Evolutionary conservation across 1,140 invertebrate genomes (phyloP).

Genomic region (Drosophila quadrilineata): DNA sequence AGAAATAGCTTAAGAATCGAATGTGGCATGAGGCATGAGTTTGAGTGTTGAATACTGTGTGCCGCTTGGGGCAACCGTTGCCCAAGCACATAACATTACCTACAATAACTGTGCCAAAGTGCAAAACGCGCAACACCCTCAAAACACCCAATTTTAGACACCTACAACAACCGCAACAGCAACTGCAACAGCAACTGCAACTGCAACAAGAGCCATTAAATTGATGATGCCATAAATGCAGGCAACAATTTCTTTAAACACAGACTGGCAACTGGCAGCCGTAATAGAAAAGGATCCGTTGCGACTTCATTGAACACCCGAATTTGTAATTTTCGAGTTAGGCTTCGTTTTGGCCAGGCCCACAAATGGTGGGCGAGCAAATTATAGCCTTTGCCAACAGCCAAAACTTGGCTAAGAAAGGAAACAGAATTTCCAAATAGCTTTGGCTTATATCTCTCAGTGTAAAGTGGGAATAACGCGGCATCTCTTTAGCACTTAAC

Average conservation of each 20-base stretch:
- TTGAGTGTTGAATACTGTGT: too few relatives aligned
- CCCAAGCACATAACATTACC: not conserved
- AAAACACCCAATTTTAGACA: conserved; percentile 34
- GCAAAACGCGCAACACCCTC: conserved; percentile 33
- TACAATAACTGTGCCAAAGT: conserved; percentile 58
- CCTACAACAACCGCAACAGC: conserved; percentile 22
- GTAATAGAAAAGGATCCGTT: conserved; percentile 69
- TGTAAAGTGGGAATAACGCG: not conserved
- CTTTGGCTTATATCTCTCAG: not conserved
- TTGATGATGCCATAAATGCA: conserved; percentile 59
- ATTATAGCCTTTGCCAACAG: conserved; percentile 36
- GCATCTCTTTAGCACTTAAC: conserved; percentile 60
- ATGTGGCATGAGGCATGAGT: too few relatives aligned
- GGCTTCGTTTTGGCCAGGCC: conserved; percentile 52
- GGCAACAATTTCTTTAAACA: conserved; percentile 75
- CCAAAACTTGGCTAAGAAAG: not conserved
- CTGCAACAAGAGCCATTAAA: conserved; percentile 43
- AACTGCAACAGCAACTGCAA: conserved; percentile 29
- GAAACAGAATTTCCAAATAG: not conserved
- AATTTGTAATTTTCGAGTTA: conserved; percentile 79
- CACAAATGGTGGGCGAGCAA: conserved; percentile 46
- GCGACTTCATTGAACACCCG: conserved; percentile 66
- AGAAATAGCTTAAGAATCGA: too few relatives aligned
- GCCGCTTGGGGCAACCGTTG: not conserved
- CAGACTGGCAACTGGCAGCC: conserved; percentile 38